A percentile compares a stretch with the other conserved stretches of the same genome.
Conservation (phyloP, 2,888 invertebrate species). For the Amblyteles armatorius region DNA sequence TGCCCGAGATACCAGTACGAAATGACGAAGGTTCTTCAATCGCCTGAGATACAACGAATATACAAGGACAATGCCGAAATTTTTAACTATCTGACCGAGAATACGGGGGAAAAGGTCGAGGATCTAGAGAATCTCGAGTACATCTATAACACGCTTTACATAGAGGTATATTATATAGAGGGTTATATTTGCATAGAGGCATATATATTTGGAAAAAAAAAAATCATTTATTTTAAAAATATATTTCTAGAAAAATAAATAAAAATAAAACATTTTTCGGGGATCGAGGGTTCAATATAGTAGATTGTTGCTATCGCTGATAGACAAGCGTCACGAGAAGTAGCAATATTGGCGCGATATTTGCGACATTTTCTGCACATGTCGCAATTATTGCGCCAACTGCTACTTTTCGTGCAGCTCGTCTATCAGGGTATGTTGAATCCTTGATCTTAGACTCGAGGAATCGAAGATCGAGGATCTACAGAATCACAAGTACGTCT, state of each 20-base stretch:
- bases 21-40: conserved; percentile 85
- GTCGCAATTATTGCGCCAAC: no score
- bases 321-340: no score
- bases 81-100: conserved; percentile 88
- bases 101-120: conserved; percentile 87
- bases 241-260: background rate
- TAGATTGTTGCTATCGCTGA: no score
- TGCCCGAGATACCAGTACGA: conserved; percentile 90
- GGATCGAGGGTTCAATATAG: no score
- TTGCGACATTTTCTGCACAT: no score
- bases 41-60: conserved; percentile 86
- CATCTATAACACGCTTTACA: conserved; percentile 89
- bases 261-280: no score
- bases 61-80: conserved; percentile 87
- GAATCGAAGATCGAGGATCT: conserved; percentile 85
- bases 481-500: conserved; percentile 87
- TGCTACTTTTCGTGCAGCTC: no score
- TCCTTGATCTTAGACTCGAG: conserved; percentile 82
- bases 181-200: no score
- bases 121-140: conserved; percentile 86
- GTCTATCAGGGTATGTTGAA: no score
- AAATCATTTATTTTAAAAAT: conserved; percentile 1
- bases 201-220: no score
- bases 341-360: no score
- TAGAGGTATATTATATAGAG: conserved; percentile 85